Evolutionary conservation across 1,140 invertebrate species (phyloP).

Genomic region (Drosophila equinoxialis): DNA sequence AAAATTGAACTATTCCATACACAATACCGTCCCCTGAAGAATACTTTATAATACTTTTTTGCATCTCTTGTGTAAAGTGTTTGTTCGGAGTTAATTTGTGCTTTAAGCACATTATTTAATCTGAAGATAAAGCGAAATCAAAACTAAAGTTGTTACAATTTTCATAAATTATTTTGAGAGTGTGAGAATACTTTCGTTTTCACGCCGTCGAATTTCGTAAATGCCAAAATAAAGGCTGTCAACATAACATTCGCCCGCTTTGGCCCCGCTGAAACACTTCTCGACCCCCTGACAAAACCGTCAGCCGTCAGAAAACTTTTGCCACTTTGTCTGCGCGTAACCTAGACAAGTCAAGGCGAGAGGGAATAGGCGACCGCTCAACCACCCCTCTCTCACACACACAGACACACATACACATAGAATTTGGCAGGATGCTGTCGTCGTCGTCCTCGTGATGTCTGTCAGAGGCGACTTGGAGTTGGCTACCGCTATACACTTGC

Average conservation of each 20-base stretch:
- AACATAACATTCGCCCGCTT: conserved; percentile 16
- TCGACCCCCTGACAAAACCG: conserved; percentile 1
- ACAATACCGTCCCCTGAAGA: too few species aligned
- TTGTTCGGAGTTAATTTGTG: too few species aligned
- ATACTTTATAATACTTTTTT: too few species aligned
- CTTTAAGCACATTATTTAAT: too few species aligned
- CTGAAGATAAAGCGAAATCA: neutral
- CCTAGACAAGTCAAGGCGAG: conserved; percentile 49
- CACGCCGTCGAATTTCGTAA: conserved; percentile 23
- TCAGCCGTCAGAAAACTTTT: conserved; percentile 50
- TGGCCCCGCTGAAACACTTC: too few species aligned
- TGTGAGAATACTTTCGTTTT: conserved; percentile 17
- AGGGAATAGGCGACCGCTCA: conserved; percentile 9
- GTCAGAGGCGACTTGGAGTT: conserved; percentile 46
- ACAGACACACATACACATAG: neutral
- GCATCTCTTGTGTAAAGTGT: too few species aligned
- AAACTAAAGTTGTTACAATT: neutral
- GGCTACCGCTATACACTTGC: conserved; percentile 58
- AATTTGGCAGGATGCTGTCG: conserved; percentile 1
- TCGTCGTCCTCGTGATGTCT: conserved; percentile 40
- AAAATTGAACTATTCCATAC: too few species aligned
- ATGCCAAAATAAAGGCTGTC: conserved; percentile 39
- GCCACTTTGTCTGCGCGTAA: conserved; percentile 52
- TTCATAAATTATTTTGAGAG: neutral
- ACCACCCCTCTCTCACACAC: neutral